Evolutionary conservation across 2,113 vertebrate genomes (phyloP), one percentile per base, ranked within the genome.

Genomic region (Acanthisitta chloris): DNA sequence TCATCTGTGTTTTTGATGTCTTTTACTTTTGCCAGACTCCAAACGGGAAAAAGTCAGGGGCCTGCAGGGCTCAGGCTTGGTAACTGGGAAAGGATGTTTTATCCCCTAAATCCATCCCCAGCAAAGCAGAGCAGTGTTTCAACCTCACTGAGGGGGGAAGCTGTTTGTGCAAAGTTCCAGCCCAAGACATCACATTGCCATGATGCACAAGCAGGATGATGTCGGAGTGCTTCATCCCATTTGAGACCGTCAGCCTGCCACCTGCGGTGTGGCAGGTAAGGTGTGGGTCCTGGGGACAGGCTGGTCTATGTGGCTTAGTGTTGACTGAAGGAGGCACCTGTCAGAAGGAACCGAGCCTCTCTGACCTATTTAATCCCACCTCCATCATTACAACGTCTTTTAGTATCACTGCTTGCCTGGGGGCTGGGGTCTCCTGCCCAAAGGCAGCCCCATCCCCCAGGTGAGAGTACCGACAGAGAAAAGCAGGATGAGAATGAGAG

Each of bases 111-210:
- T 62, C 26, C 19, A 15, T 66, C 23, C 0, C 1, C 38, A 78
- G 49, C 21, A 86, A 88, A 89, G 49, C 13, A 38, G 3, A 1
- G 18, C 10, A 77, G 64, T 1, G 1, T 81, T 91, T 81, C 51
- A 62, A 38, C 49, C 49, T 83, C 3, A 0, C 36, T 46, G 10
- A 2, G 11, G 12, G 29, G 21, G 28, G 12, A 72, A 70, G 59
- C 17, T 62, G 36, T 66, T 42, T 36, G 54, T 69, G 59, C 59
- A 73, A 78, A 95, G 31, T 23, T 77, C 58, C 71, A 54, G 15
- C 49, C 54, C 1, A 0, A 69, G 86, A 72, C 31, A 31, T 9
- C 0, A 0, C 4, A 3, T 31, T 2, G 3, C 59, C 5, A 1
- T 10, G 14, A 38, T 26, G 31, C 2, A 2, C 3, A 5, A 31